Percentiles rank a stretch among this genome's conserved stretches.
Evolutionary conservation across 2,888 invertebrate genomes (phyloP).

Genomic region (Drosophila affinis): DNA sequence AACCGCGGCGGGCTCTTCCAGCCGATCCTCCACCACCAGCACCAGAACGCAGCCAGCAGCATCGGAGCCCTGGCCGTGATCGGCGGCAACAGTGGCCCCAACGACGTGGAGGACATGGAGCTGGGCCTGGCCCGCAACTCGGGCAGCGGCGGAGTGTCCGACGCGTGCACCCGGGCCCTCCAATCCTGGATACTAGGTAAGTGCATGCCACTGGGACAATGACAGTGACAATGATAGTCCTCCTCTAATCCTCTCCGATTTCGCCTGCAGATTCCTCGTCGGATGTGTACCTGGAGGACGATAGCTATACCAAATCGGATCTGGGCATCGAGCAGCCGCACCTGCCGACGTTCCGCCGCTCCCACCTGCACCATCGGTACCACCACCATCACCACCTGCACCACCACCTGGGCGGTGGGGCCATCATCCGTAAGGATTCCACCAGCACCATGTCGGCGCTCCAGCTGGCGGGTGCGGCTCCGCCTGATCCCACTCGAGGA

Average conservation of each 20-base stretch:
- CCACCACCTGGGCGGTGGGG: slow-evolving; percentile 65
- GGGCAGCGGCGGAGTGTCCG: slow-evolving; percentile 57
- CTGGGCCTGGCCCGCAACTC: slow-evolving; percentile 70
- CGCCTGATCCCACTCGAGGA: slow-evolving; percentile 25
- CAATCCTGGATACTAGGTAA: slow-evolving; percentile 79
- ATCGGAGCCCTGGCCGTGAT: slow-evolving; percentile 62
- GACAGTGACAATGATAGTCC: neutral
- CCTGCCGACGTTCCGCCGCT: slow-evolving; percentile 48
- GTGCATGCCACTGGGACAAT: slow-evolving; percentile 3
- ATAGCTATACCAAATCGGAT: slow-evolving; percentile 83
- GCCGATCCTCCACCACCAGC: slow-evolving; percentile 76
- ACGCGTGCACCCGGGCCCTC: slow-evolving; percentile 68
- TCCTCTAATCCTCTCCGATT: neutral
- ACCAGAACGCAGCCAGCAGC: slow-evolving; percentile 57
- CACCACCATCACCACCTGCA: slow-evolving; percentile 59
- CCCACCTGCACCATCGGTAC: slow-evolving; percentile 61
- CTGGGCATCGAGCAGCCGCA: slow-evolving; percentile 82
- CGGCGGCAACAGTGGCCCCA: slow-evolving; percentile 49
- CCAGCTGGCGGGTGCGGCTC: slow-evolving; percentile 84
- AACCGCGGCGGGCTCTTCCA: slow-evolving; percentile 72
- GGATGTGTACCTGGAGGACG: slow-evolving; percentile 83
- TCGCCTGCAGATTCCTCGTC: slow-evolving; percentile 79
- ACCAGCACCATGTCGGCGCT: slow-evolving; percentile 87
- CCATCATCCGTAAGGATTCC: slow-evolving; percentile 86
- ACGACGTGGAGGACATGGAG: slow-evolving; percentile 75